phyloP scores from a whole-genome alignment of 2,888 invertebrate species.

The Eulithis prunata region DNA sequence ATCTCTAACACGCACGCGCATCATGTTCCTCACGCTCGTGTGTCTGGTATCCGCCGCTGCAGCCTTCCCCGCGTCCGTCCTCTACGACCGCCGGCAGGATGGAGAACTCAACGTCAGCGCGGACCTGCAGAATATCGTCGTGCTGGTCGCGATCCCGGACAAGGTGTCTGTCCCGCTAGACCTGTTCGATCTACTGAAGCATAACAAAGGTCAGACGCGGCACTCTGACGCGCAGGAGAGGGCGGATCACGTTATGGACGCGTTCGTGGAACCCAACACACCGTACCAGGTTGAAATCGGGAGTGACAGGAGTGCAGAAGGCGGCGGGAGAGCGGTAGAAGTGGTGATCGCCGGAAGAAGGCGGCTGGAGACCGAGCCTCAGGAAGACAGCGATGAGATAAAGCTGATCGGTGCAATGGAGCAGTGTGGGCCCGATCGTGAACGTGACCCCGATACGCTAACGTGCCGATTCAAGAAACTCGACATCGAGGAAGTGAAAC shows the following conservation, averaged over 20 bases:
- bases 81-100: slow-evolving; percentile 90
- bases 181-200: slow-evolving; percentile 46
- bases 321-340: slow-evolving; percentile 63
- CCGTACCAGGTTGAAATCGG: slow-evolving; percentile 88
- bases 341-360: slow-evolving; percentile 71
- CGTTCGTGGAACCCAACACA: slow-evolving; percentile 87
- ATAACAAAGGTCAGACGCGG: slow-evolving; percentile 39
- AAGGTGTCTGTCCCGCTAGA: slow-evolving; percentile 53
- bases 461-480: slow-evolving; percentile 67
- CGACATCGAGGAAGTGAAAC: slow-evolving; percentile 18
- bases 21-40: slow-evolving; percentile 62
- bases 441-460: slow-evolving; percentile 87
- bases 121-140: slow-evolving; percentile 89
- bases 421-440: slow-evolving; percentile 90
- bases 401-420: slow-evolving; percentile 87
- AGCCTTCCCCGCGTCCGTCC: slow-evolving; percentile 57
- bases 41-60: slow-evolving; percentile 59
- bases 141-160: slow-evolving; percentile 86
- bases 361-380: slow-evolving; percentile 55
- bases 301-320: slow-evolving; percentile 53
- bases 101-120: slow-evolving; percentile 90
- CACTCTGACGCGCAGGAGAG: slow-evolving; percentile 63
- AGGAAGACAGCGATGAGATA: slow-evolving; percentile 67
- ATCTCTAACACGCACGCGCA: slow-evolving; percentile 67
- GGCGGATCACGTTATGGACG: slow-evolving; percentile 72